phyloP scores from a whole-genome alignment of 1,140 invertebrate genomes.

The Apis florea region DNA sequence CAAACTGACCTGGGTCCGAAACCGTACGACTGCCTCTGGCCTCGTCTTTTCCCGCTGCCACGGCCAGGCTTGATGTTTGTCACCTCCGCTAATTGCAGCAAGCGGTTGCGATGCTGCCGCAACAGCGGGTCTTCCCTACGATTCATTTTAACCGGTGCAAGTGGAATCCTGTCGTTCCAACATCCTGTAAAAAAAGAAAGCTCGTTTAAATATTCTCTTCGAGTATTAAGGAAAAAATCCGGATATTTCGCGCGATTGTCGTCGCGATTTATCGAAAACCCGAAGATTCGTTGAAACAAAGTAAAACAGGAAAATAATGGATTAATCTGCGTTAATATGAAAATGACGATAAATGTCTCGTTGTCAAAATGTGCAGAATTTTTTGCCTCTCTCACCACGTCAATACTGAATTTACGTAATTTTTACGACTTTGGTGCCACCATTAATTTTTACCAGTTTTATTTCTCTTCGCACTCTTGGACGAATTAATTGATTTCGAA shows the following conservation, averaged over 20 bases:
- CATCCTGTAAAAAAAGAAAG: slow-evolving; percentile 62
- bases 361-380: neutral
- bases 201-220: neutral
- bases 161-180: slow-evolving; percentile 62
- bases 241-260: neutral
- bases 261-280: neutral
- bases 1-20: slow-evolving; percentile 69
- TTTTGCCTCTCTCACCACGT: neutral
- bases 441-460: neutral
- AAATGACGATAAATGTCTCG: neutral
- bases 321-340: neutral
- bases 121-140: slow-evolving; percentile 76
- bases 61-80: slow-evolving; percentile 77
- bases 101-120: slow-evolving; percentile 76
- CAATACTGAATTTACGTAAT: neutral
- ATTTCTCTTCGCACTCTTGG: neutral
- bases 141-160: slow-evolving; percentile 75
- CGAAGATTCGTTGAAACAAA: neutral
- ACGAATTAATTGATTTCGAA: neutral
- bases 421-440: neutral
- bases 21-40: slow-evolving; percentile 69
- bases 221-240: too few species aligned
- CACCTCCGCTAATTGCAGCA: slow-evolving; percentile 77
- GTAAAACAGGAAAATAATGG: neutral
- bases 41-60: slow-evolving; percentile 75